These are phyloP conservation scores for Mimas tiliae DNA, from an alignment of 2,888 invertebrate genomes.

Conservation along the genomic window DNA sequence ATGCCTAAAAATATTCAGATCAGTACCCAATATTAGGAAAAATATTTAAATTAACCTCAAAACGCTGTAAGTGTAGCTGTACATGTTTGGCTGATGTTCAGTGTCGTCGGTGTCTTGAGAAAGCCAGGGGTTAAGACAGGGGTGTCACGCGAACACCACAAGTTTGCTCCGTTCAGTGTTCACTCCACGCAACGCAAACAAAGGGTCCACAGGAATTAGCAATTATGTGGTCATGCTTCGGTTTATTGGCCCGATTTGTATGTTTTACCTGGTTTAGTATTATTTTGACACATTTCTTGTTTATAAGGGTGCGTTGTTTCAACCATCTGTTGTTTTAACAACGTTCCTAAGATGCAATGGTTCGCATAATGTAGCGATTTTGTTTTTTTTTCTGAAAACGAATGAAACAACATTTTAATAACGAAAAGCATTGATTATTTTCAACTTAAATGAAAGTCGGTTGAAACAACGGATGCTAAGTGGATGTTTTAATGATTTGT, in stretches of 20 bases:
- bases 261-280: neutral
- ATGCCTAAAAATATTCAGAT: too few species aligned
- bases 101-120: conserved; percentile 56
- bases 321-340: neutral
- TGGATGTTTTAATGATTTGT: too few species aligned
- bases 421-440: too few species aligned
- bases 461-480: too few species aligned
- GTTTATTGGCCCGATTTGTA: neutral
- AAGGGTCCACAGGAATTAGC: conserved; percentile 36
- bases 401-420: too few species aligned
- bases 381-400: too few species aligned
- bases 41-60: neutral
- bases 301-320: neutral
- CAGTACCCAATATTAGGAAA: neutral
- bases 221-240: conserved; percentile 29
- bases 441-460: too few species aligned
- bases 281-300: conserved; percentile 4
- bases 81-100: conserved; percentile 60
- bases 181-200: conserved; percentile 48
- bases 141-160: conserved; percentile 60
- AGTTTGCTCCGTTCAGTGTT: conserved; percentile 49
- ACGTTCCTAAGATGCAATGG: too few species aligned
- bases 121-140: conserved; percentile 69
- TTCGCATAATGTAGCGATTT: too few species aligned
- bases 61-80: conserved; percentile 39